Conservation (phyloP, 2,888 invertebrate genomes). For the Meteorus colon region DNA sequence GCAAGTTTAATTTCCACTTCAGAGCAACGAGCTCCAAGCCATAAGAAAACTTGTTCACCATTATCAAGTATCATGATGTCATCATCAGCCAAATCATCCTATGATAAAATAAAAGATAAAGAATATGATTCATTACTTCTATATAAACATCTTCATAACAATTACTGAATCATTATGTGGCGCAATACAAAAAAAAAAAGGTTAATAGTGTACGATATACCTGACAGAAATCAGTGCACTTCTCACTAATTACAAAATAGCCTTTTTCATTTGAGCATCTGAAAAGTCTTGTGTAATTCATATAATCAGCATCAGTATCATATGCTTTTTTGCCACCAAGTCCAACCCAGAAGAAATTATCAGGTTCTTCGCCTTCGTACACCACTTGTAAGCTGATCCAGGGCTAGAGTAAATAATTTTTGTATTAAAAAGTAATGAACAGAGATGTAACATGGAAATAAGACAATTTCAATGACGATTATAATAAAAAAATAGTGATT, state of each 20-base stretch:
- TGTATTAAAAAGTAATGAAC: too few species aligned
- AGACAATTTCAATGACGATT: not conserved
- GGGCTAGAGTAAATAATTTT: slow-evolving; percentile 61
- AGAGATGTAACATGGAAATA: not conserved
- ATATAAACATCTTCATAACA: too few species aligned
- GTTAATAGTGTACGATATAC: slow-evolving; percentile 71
- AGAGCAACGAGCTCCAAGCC: slow-evolving; percentile 97
- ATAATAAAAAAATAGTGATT: slow-evolving; percentile 41
- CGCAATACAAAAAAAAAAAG: not conserved
- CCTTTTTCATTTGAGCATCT: slow-evolving; percentile 99
- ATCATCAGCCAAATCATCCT: slow-evolving; percentile 99
- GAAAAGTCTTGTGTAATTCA: slow-evolving; percentile 94
- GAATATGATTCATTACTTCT: not conserved
- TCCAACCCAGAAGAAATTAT: slow-evolving; percentile 99
- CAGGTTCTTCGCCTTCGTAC: slow-evolving; percentile 96
- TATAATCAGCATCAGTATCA: slow-evolving; percentile 91
- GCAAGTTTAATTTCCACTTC: slow-evolving; percentile 99
- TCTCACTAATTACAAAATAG: slow-evolving; percentile 98
- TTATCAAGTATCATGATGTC: slow-evolving; percentile 99
- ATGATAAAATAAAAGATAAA: slow-evolving; percentile 54
- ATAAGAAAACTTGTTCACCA: slow-evolving; percentile 97
- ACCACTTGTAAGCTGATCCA: slow-evolving; percentile 82
- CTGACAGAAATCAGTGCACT: slow-evolving; percentile 98
- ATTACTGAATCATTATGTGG: too few species aligned
- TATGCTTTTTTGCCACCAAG: slow-evolving; percentile 92